A percentile compares a stretch with the other conserved stretches of the same genome.
These are phyloP conservation scores for Pegoplata infirma DNA, from an alignment of 2,888 invertebrate genomes.

Conservation along the genomic window DNA sequence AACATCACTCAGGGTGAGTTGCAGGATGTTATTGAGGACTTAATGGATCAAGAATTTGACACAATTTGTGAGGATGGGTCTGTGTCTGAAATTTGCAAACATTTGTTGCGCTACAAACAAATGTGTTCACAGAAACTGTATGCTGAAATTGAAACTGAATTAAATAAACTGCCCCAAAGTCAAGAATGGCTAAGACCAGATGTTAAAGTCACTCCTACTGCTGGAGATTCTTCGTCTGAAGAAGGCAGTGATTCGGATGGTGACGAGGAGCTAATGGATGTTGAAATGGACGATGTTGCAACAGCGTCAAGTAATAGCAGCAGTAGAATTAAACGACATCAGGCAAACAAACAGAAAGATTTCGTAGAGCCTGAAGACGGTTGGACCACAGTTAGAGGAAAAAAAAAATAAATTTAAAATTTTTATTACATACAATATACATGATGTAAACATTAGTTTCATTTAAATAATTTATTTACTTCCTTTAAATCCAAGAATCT, in stretches of 20 bases:
- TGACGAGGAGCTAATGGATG: conserved; percentile 73
- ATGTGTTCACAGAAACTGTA: conserved; percentile 81
- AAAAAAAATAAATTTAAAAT: conserved; percentile 76
- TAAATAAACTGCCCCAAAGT: conserved; percentile 81
- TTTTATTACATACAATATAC: not conserved
- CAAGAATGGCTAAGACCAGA: conserved; percentile 81
- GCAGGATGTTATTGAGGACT: conserved; percentile 83
- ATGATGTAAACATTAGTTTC: conserved; percentile 31
- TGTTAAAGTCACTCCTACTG: conserved; percentile 77
- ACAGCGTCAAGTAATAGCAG: conserved; percentile 1
- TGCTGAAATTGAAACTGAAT: conserved; percentile 80
- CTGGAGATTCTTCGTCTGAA: conserved; percentile 77
- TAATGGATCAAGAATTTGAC: conserved; percentile 86
- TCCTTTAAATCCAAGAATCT: conserved; percentile 72
- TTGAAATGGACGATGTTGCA: conserved; percentile 58
- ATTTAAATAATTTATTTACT: conserved; percentile 68
- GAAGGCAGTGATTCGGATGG: conserved; percentile 66
- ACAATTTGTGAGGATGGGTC: conserved; percentile 86
- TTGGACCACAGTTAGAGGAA: conserved; percentile 83
- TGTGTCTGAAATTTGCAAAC: conserved; percentile 82
- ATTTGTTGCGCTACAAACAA: conserved; percentile 80
- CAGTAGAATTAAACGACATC: conserved; percentile 65
- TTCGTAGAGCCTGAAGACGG: conserved; percentile 80
- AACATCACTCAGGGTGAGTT: conserved; percentile 81
- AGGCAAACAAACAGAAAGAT: conserved; percentile 66